A percentile compares a stretch with the other conserved stretches of the same genome.
These are phyloP conservation scores for Ophiodon elongatus DNA, from an alignment of 2,113 vertebrate genomes.

Conservation along the genomic window DNA sequence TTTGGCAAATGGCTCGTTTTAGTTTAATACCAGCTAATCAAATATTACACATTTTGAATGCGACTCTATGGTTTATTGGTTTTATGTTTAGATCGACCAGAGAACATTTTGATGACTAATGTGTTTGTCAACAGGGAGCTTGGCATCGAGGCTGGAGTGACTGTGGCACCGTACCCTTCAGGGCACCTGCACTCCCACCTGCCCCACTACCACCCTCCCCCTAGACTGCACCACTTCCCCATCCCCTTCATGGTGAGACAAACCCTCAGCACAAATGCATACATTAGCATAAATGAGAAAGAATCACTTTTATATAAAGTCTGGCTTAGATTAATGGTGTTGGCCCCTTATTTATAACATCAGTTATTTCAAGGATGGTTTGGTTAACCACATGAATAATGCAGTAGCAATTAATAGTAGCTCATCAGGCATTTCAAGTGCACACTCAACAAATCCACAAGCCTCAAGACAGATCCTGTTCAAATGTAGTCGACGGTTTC, in stretches of 20 bases:
- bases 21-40: conserved; percentile 5
- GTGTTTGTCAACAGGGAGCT: conserved; percentile 89
- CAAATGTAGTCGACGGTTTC: conserved; percentile 28
- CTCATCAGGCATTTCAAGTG: conserved; percentile 73
- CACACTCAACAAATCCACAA: conserved; percentile 60
- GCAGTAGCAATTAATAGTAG: conserved; percentile 71
- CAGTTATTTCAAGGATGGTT: conserved; percentile 77
- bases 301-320: conserved; percentile 61
- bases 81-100: neutral
- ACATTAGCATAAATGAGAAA: conserved; percentile 75
- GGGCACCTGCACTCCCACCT: conserved; percentile 96
- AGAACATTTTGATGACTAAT: neutral
- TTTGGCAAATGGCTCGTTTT: neutral
- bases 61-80: neutral
- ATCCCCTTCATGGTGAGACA: conserved; percentile 95
- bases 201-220: conserved; percentile 95
- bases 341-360: conserved; percentile 67
- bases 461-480: conserved; percentile 41
- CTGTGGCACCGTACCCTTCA: conserved; percentile 93
- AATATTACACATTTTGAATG: neutral
- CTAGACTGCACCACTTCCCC: conserved; percentile 96
- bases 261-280: conserved; percentile 55
- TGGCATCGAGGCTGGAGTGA: conserved; percentile 96
- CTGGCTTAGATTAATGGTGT: conserved; percentile 67
- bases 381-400: conserved; percentile 79